Evolutionary conservation across 2,113 vertebrate genomes (phyloP), one percentile per base, ranked within the genome.

Genomic region (Lasiurus cinereus): DNA sequence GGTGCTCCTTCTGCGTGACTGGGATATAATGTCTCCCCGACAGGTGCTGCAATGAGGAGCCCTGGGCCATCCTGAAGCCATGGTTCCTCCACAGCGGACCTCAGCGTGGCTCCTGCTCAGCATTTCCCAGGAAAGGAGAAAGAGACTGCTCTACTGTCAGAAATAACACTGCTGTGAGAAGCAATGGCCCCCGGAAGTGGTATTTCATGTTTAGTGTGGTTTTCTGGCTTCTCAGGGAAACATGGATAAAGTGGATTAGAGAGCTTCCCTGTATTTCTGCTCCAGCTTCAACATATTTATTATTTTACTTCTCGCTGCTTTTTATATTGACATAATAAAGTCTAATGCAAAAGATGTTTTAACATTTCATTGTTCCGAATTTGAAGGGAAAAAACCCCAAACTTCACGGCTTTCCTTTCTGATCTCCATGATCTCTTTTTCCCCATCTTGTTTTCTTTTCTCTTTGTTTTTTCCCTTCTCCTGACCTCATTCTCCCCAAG

Each of bases 21-120:
- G 31, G 56, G 62, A 52, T 79, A 39, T 89, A 70, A 90, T 52
- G 74, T 0, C 43, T 89, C 15, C 52, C 52, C 5, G 70, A 39
- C 70, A 87, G 90, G 87, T 43, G 8, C 48, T 0, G 0, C 46
- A 54, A 36, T 66, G 90, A 83, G 0, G 16, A 33, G 83, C 77
- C 8, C 52, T 18, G 11, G 7, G 6, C 89, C 72, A 43, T 73
- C 77, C n/a, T 8, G 33, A 93, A 94, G 24, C 36, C n/a, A 39
- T 59, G 24, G 15, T 78, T 83, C n/a, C 94, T 96, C 94, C 85
- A 70, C 54, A 77, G 36, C 69, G 70, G 56, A 87, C 80, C 52
- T 79, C 94, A 87, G 31, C 33, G 31, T 19, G 83, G 13, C 18
- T 76, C 36, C 16, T 73, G 59, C 67, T 88, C 56, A 76, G 54